Percentiles rank a stretch among this genome's conserved stretches.
phyloP scores from a whole-genome alignment of 2,113 vertebrate genomes.

The Hemicordylus capensis region DNA sequence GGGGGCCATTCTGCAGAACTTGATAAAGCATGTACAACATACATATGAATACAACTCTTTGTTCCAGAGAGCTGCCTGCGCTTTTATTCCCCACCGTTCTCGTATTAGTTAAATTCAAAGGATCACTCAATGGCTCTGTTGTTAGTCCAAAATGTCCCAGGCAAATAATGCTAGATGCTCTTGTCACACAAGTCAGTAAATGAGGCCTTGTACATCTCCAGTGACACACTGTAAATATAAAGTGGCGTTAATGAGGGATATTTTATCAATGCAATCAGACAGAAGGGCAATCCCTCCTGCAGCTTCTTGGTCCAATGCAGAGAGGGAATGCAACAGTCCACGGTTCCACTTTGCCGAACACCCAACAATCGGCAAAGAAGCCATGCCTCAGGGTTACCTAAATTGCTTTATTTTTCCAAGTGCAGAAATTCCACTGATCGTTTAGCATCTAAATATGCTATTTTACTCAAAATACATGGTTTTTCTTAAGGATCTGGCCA shows the following conservation, averaged over 20 bases:
- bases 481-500: background rate
- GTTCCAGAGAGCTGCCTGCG: conserved; percentile 72
- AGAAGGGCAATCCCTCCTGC: conserved; percentile 42
- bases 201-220: conserved; percentile 68
- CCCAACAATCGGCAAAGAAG: conserved; percentile 20
- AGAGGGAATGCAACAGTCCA: conserved; percentile 38
- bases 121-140: conserved; percentile 77
- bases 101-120: conserved; percentile 66
- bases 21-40: conserved; percentile 54
- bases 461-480: background rate
- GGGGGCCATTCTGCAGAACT: conserved; percentile 61
- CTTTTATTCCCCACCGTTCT: conserved; percentile 62
- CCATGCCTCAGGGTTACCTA: background rate
- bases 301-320: conserved; percentile 50
- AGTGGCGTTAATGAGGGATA: conserved; percentile 65
- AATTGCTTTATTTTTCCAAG: no score
- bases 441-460: no score
- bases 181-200: conserved; percentile 62
- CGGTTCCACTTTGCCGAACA: conserved; percentile 45
- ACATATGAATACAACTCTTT: conserved; percentile 80
- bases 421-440: background rate
- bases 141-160: conserved; percentile 72
- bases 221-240: conserved; percentile 67
- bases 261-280: conserved; percentile 58
- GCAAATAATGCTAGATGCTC: conserved; percentile 61